Evolutionary conservation across 2,888 invertebrate species (phyloP).

Genomic region (Aleiodes alternator): DNA sequence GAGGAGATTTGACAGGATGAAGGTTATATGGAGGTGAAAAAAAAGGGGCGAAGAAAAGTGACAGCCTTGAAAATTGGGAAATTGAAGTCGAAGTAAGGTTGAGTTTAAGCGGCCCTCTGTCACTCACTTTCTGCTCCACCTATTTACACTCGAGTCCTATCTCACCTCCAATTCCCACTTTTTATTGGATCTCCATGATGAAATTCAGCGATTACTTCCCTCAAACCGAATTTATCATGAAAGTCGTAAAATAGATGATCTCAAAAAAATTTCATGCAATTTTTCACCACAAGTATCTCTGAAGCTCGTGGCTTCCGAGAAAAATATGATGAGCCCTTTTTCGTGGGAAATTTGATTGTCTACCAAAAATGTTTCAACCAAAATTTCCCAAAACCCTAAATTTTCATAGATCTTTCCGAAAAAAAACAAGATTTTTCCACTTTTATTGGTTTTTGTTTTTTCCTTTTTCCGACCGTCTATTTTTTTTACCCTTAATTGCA

Average conservation of each 20-base stretch:
- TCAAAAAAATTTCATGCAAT: too few relatives aligned
- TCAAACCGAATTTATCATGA: background rate
- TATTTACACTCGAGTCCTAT: constrained; percentile 18
- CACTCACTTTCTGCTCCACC: constrained; percentile 19
- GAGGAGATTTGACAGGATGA: constrained; percentile 41
- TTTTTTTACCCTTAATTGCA: constrained; percentile 18
- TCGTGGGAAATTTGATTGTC: too few relatives aligned
- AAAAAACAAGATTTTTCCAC: too few relatives aligned
- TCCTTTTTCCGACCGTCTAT: too few relatives aligned
- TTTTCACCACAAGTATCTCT: background rate
- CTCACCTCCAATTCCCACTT: background rate
- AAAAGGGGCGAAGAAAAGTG: constrained; percentile 62
- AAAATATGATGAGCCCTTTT: too few relatives aligned
- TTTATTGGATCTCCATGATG: constrained; percentile 5
- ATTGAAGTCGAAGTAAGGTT: constrained; percentile 66
- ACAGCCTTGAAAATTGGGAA: constrained; percentile 72
- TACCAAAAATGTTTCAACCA: too few relatives aligned
- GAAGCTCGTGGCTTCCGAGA: constrained; percentile 11
- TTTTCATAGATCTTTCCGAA: too few relatives aligned
- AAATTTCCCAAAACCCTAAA: background rate
- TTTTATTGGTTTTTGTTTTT: too few relatives aligned
- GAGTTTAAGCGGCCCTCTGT: constrained; percentile 20
- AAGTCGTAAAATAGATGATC: too few relatives aligned
- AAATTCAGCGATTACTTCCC: constrained; percentile 32
- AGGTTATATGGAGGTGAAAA: constrained; percentile 55